Evolutionary conservation across 2,113 vertebrate species (phyloP), one percentile per base, ranked within the genome.

Genomic region (Tragelaphus scriptus): DNA sequence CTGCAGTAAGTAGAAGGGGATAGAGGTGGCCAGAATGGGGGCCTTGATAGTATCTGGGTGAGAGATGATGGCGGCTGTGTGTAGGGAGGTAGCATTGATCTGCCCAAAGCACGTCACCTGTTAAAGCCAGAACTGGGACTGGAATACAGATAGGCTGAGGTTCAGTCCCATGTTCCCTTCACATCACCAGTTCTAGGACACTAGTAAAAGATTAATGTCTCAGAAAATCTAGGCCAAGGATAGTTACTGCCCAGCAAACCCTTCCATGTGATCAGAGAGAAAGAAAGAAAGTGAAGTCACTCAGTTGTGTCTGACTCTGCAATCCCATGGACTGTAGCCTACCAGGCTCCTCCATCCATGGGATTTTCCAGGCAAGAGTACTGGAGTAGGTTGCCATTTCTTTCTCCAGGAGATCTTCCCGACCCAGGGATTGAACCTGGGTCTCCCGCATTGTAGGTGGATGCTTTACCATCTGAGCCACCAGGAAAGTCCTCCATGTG

Each of bases 161-260:
- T 7, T 53, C 23, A 36, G 58, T 58, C 6, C 71, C 36, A 59
- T 44, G 19, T 71, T 95, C 81, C 36, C 89, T 28, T 82, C 16
- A 25, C 15, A 65, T 68, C 17, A 51, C 32, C 53, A 80, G 63
- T 63, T 88, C 94, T 65, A 65, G 49, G 40, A 94, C 13, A 68
- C 28, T 13, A 28, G 9, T 94, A 97, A 94, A 44, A 58, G 40
- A 71, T 84, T 55, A 56, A 2, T 63, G 81, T 94, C 40, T 90
- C 68, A 88, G 28, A 94, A 97, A 96, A 92, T 81, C 44, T 65
- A 96, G 53, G n/a, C 58, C 92, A 71, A 65, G 61, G 26, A 59
- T 44, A 90, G 68, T 88, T 85, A 77, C 17, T 88, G 23, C 79
- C 61, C 32, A 55, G 19, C 49, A 93, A 88, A 85, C 7, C 7